phyloP scores from a whole-genome alignment of 2,888 invertebrate genomes.

The Chelonus formosanus region DNA sequence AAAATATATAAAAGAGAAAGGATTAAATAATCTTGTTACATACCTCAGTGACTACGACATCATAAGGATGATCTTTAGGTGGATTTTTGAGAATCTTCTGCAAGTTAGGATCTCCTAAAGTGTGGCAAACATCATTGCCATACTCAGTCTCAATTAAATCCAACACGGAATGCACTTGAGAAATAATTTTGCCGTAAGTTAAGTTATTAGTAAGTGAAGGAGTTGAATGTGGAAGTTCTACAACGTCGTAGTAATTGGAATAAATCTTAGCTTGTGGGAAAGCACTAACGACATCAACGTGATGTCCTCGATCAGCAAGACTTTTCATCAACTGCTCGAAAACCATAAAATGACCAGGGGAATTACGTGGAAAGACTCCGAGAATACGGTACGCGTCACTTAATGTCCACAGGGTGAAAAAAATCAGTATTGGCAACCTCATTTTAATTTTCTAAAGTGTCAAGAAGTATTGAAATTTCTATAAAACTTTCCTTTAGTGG shows the following conservation, averaged over 20 bases:
- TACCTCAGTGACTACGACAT: constrained; percentile 52
- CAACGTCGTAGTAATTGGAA: constrained; percentile 58
- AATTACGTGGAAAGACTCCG: constrained; percentile 65
- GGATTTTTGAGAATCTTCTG: constrained; percentile 48
- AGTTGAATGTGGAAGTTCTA: constrained; percentile 44
- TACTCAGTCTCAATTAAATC: constrained; percentile 34
- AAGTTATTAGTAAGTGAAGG: constrained; percentile 44
- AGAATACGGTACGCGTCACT: constrained; percentile 64
- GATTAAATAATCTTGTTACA: background rate
- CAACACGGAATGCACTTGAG: constrained; percentile 35
- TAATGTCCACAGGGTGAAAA: background rate
- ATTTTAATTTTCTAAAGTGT: background rate
- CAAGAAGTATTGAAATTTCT: too few relatives aligned
- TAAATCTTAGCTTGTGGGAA: constrained; percentile 55
- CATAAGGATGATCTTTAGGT: constrained; percentile 50
- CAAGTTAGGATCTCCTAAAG: constrained; percentile 42
- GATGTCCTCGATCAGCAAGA: constrained; percentile 64
- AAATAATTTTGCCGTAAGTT: constrained; percentile 37
- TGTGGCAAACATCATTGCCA: constrained; percentile 45
- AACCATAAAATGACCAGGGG: constrained; percentile 67
- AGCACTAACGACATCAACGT: constrained; percentile 61
- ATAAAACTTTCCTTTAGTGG: too few relatives aligned
- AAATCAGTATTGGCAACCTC: too few relatives aligned
- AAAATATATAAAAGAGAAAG: background rate
- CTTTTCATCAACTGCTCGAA: constrained; percentile 62